These are phyloP conservation scores for Pagetopsis macropterus DNA, from an alignment of 2,797 vertebrate species.

Conservation along the genomic window DNA sequence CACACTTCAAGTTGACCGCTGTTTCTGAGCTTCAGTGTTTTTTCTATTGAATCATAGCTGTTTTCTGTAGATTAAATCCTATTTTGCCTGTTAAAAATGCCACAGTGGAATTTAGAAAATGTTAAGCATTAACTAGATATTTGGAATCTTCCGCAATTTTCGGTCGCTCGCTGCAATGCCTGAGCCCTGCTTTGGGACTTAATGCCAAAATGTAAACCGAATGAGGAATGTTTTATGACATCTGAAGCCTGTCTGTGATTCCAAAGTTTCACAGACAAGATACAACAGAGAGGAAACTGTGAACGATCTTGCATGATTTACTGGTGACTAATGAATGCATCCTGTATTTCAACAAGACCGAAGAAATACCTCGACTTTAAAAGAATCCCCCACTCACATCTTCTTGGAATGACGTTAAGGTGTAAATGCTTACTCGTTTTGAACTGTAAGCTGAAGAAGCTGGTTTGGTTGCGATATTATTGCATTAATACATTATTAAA, in stretches of 20 bases:
- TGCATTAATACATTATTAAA: constrained; percentile 3
- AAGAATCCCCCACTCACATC: constrained; percentile 37
- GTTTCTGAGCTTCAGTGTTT: background rate
- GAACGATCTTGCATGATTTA: constrained; percentile 49
- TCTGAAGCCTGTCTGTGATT: constrained; percentile 60
- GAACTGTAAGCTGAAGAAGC: constrained; percentile 40
- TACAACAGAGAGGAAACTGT: constrained; percentile 51
- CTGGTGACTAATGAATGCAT: constrained; percentile 48
- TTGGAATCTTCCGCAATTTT: constrained; percentile 16
- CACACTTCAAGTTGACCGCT: background rate
- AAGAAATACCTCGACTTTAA: constrained; percentile 43
- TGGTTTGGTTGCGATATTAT: background rate
- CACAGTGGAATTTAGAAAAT: constrained; percentile 17
- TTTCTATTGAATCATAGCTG: background rate
- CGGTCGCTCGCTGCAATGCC: background rate
- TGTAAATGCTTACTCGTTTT: constrained; percentile 51
- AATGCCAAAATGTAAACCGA: constrained; percentile 57
- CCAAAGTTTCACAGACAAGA: constrained; percentile 46
- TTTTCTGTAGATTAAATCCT: constrained; percentile 8
- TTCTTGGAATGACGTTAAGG: constrained; percentile 35
- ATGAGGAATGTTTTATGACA: constrained; percentile 65
- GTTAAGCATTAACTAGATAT: constrained; percentile 32
- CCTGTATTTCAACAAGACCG: constrained; percentile 52
- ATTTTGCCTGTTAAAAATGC: background rate
- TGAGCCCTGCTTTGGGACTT: constrained; percentile 30